Base-by-base conservation (phyloP, 2,888 invertebrate species). In the Octodonta nipae region DNA sequence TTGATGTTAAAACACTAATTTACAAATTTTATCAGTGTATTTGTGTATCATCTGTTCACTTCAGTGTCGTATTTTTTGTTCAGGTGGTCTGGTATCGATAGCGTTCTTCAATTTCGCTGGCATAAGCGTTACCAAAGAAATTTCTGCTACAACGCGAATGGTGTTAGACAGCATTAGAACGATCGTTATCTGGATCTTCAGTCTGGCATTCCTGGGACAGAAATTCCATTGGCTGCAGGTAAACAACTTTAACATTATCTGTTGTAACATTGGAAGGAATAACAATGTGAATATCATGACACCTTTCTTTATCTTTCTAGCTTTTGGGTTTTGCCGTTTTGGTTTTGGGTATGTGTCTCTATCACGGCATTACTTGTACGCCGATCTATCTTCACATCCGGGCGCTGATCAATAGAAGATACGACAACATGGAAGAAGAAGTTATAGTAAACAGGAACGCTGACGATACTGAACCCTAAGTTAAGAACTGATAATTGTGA, bases 161-260 rank as follows among this genome's bases (percentile, higher is more conserved):
- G 55, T 55, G 3, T 38, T 55, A 15, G 55, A 55, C 36, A 54
- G 54, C 35, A 44, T 44, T 43, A 69, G 92, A 42, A 88, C 89
- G 0, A 66, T 92, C 27, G 71, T 91, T n/a, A 84, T 93, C 50
- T 96, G 92, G 92, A 64, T 72, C 37, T 72, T 85, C 32, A 81
- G 84, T 1, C 64, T 95, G 26, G 61, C 66, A 0, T 66, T 91
- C 16, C 54, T 68, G 20, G 86, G 85, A 78, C 88, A 95, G 62
- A 47, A 54, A 1, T 86, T 93, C 62, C 77, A 83, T 60, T 74
- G 75, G 61, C 66, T 79, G 37, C 84, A 86, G 58, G 70, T 73
- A 55, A 50, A 38, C 37, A 24, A 14, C 7, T 13, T 5, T 15
- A 20, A 17, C 20, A 33, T 13, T 24, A 11, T 30, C 28, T 6